A percentile compares a stretch with the other conserved stretches of the same genome.
phyloP scores from a whole-genome alignment of 2,797 vertebrate genomes.

The Gymnocypris eckloni region DNA sequence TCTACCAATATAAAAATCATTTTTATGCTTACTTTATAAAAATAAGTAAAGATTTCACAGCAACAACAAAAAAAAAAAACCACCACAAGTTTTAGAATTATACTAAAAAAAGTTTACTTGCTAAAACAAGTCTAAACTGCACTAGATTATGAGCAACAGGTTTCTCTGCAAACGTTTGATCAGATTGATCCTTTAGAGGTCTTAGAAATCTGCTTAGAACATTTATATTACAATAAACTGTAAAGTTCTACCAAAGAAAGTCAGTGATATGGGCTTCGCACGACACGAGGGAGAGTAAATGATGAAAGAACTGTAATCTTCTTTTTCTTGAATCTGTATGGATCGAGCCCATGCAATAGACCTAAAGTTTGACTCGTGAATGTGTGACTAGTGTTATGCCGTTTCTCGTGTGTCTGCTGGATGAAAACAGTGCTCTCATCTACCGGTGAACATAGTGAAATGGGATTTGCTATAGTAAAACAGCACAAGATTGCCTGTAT shows the following conservation, averaged over 20 bases:
- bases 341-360: no score
- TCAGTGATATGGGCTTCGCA: not conserved
- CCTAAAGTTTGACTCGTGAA: not conserved
- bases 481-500: slow-evolving; percentile 30
- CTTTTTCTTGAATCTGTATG: not conserved
- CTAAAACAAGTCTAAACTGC: not conserved
- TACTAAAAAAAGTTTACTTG: not conserved
- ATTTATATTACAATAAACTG: not conserved
- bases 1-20: not conserved
- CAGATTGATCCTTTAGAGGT: not conserved
- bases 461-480: slow-evolving; percentile 36
- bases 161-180: not conserved
- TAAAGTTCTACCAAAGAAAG: not conserved
- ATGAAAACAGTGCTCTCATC: not conserved
- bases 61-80: not conserved
- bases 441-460: not conserved
- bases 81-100: not conserved
- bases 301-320: not conserved
- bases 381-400: not conserved
- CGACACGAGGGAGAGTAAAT: no score
- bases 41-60: not conserved
- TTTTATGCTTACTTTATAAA: not conserved
- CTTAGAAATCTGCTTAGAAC: not conserved
- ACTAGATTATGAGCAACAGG: not conserved
- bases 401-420: not conserved